Evolutionary conservation across 2,113 vertebrate species (phyloP), one percentile per base, ranked within the genome.

Genomic region (Oncorhynchus mykiss): DNA sequence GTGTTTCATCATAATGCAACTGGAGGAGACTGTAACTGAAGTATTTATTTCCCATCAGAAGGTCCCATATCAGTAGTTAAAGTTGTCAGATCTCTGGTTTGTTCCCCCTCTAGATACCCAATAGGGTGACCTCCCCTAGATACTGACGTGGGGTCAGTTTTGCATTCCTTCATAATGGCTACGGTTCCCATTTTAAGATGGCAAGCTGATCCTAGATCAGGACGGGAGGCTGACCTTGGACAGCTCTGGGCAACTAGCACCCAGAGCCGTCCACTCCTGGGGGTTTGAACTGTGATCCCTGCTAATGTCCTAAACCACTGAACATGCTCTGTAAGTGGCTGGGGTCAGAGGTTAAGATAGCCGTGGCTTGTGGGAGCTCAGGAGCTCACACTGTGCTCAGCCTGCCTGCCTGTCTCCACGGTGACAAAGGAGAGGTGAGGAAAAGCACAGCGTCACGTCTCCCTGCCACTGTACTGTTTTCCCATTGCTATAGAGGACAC

Each of bases 241-340:
- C 14, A 16, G 51, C 14, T 18, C 12, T 16, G 14, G 51, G 51
- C 51, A 54, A 18, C 51, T 54, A 16, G 13, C 51, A 45, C 8
- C 39, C 39, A 45, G 39, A n/a, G n/a, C 34, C 25, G 7, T 12
- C 29, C n/a, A 39, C 57, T 39, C 39, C 51, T 6, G 39, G 65
- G 51, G 29, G 27, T 45, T 7, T 25, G 51, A 78, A 71, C 76
- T 45, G 29, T 60, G 77, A 73, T 66, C 71, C 34, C 39, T 22
- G 5, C 77, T 78, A 74, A 78, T 78, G 57, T 68, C 66, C 39
- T 78, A 45, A 73, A 73, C 71, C 71, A 45, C 77, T 22, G 54
- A 60, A 68, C 49, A 68, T 69, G 60, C 34, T 31, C 39, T 48
- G 22, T 70, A 62, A 78, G 39, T 72, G 77, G 77, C 54, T 68